Evolutionary conservation across 1,140 invertebrate genomes (phyloP).

Genomic region (Leguminivora glycinivorella): DNA sequence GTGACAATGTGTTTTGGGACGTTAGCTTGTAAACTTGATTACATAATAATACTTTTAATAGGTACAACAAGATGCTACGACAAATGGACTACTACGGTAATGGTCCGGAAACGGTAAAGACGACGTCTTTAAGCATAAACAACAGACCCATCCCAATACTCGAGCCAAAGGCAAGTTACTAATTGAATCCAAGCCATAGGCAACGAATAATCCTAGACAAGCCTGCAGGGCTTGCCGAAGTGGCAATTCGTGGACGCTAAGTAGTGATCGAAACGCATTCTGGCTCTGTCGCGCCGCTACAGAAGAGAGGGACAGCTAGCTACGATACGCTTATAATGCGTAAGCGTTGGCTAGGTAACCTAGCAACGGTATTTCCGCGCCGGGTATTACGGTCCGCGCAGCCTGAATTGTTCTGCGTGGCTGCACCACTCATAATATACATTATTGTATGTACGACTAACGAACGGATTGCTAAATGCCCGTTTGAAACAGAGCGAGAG

Average conservation of each 20-base stretch:
- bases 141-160: not conserved
- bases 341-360: too few species aligned
- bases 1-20: too few species aligned
- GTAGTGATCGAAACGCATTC: too few species aligned
- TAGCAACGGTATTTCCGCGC: not conserved
- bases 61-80: not conserved
- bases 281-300: too few species aligned
- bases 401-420: slow-evolving; percentile 1
- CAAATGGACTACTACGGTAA: not conserved
- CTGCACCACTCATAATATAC: not conserved
- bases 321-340: too few species aligned
- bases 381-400: not conserved
- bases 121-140: not conserved
- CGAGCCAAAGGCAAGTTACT: not conserved
- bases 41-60: too few species aligned
- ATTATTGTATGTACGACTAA: not conserved
- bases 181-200: not conserved
- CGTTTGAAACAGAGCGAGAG: not conserved
- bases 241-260: too few species aligned
- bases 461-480: not conserved
- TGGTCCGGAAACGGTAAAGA: not conserved
- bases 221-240: too few species aligned
- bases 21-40: too few species aligned
- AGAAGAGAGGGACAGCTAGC: too few species aligned
- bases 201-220: slow-evolving; percentile 8